These are phyloP conservation scores for Phaetusa simplex DNA, from an alignment of 2,113 vertebrate genomes.

Conservation along the genomic window DNA sequence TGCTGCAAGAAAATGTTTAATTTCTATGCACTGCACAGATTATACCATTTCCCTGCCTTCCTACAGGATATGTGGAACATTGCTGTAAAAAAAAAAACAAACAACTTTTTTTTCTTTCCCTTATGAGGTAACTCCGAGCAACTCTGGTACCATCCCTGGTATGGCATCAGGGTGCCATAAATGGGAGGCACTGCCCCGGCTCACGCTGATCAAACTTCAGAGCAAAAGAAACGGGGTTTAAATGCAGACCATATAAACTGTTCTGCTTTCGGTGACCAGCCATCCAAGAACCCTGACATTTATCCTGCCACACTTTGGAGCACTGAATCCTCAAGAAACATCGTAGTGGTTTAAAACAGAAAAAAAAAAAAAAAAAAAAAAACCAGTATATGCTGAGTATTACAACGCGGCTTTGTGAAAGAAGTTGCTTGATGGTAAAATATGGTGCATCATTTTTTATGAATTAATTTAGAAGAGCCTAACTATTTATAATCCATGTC, in stretches of 20 bases:
- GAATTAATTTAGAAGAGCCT: background rate
- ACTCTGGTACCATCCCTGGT: background rate
- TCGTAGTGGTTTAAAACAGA: background rate
- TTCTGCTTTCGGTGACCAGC: background rate
- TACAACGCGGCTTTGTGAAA: background rate
- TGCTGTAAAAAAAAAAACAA: background rate
- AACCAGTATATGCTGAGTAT: background rate
- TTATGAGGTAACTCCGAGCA: background rate
- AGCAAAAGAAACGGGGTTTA: background rate
- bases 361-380: too few species aligned
- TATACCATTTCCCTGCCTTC: background rate
- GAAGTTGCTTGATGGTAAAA: background rate
- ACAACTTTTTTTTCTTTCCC: background rate
- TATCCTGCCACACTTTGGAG: background rate
- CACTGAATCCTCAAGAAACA: background rate
- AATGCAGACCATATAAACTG: background rate
- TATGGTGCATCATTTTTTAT: background rate
- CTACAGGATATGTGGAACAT: background rate
- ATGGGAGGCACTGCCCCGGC: background rate
- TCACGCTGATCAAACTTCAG: background rate
- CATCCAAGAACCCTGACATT: background rate
- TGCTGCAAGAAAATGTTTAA: background rate
- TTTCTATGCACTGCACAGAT: background rate
- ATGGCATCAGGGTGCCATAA: background rate
- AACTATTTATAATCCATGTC: background rate